These are phyloP conservation scores for Euglossa dilemma DNA, from an alignment of 1,140 invertebrate genomes.

Conservation along the genomic window DNA sequence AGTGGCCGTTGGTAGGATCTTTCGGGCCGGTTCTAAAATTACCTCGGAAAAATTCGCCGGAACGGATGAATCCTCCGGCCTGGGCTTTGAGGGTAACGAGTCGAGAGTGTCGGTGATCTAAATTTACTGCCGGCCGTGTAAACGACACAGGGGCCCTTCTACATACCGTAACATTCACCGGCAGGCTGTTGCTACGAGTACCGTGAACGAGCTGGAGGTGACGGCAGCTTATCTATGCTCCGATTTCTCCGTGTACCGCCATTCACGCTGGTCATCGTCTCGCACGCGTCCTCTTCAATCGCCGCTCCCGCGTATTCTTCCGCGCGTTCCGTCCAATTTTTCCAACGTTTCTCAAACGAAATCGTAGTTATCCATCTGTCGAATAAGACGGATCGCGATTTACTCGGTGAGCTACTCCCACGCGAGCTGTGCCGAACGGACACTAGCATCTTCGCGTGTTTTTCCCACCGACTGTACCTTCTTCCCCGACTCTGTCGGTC, in stretches of 20 bases:
- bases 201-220: conserved; percentile 62
- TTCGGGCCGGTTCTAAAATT: conserved; percentile 58
- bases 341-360: background rate
- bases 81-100: conserved; percentile 60
- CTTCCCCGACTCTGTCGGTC: background rate
- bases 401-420: no score
- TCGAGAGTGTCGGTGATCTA: conserved; percentile 65
- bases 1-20: conserved; percentile 3
- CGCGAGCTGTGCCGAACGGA: no score
- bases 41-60: conserved; percentile 57
- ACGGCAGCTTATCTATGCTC: conserved; percentile 69
- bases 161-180: conserved; percentile 69
- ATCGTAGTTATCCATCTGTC: no score
- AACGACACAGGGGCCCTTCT: conserved; percentile 64
- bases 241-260: conserved; percentile 59
- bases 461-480: no score
- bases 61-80: conserved; percentile 49
- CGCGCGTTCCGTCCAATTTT: background rate
- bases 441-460: no score
- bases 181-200: conserved; percentile 62
- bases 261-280: conserved; percentile 40
- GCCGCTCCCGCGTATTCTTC: no score
- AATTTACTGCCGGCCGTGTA: conserved; percentile 67
- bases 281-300: background rate
- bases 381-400: no score